Conservation (phyloP, 2,113 vertebrate species). For the Amazona guildingii region DNA sequence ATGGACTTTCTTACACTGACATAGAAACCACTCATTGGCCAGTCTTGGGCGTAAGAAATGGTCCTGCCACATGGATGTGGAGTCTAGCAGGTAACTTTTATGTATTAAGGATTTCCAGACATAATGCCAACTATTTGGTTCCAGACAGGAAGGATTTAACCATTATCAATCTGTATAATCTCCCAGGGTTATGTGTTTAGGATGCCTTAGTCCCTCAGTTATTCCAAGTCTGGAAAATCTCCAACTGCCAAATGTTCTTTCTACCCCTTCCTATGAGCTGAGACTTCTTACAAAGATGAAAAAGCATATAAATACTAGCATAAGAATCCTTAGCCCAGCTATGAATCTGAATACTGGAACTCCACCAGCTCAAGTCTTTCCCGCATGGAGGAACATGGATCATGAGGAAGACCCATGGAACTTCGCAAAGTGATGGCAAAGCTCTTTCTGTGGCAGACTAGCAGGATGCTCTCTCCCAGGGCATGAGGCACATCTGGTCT, state of each 20-base stretch:
- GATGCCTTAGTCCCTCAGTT: not conserved
- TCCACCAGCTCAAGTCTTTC: not conserved
- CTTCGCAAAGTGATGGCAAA: not conserved
- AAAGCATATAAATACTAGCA: not conserved
- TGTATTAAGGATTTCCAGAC: not conserved
- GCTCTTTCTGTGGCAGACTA: not conserved
- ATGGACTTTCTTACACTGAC: not conserved
- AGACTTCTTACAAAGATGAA: not conserved
- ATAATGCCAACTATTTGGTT: not conserved
- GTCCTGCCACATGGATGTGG: not conserved
- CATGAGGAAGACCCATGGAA: not conserved
- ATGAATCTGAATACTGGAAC: not conserved
- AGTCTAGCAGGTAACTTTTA: not conserved
- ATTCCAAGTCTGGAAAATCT: not conserved
- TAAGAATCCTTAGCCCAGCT: not conserved
- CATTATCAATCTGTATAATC: not conserved
- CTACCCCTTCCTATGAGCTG: not conserved
- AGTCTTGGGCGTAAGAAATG: not conserved
- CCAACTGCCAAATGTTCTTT: not conserved
- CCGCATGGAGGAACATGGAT: rapidly evolving
- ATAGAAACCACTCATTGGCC: not conserved
- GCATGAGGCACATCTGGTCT: not conserved
- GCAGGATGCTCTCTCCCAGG: not conserved
- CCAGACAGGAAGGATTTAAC: not conserved
- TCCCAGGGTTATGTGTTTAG: not conserved